Base-by-base conservation (phyloP, 2,113 vertebrate genomes). In the Rhinolophus ferrumequinum region DNA sequence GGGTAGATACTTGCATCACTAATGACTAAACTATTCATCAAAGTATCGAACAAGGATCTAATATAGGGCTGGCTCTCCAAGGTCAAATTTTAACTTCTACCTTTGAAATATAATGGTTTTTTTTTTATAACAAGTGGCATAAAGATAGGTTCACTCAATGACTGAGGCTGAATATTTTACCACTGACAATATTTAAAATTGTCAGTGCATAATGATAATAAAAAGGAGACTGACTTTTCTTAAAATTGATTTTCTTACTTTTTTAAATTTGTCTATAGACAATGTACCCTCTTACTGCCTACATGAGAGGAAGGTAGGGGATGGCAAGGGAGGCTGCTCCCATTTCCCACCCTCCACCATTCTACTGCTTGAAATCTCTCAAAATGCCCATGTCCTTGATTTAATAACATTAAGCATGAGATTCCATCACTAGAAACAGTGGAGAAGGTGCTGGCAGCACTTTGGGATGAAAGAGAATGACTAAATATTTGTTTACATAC, bases 391-490 rank as follows among this genome's bases (percentile, higher is more conserved):
- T 95, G 6, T 86, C 18, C 19, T 81, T 41, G 52, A 47, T 70
- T 92, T 73, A 44, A 9, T 93, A 89, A 38, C 22, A 93, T 58
- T 38, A 60, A 85, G 26, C 76, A 28, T 5, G 10, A 79, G 80
- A 82, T 88, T 85, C 13, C 73, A 44, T 73, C 41, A 93, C 30
- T 16, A 86, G 22, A 92, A 70, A 52, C 2, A 94, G 13, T 2
- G 15, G 26, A 85, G 22, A 91, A 88, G 56, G 64, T 44, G 11
- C 38, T 56, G 44, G 11, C 6, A 86, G 22, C 15, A 86, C 15
- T 84, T 79, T 93, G 80, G 13, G 16, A 5, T 95, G 41, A 90
- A 95, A 81, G n/a, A 8, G 30, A 69, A 76, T 62, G 44, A 90
- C 21, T 67, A 38, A 80, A 72, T 47, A 77, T 75, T 84, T 91